A percentile compares a stretch with the other conserved stretches of the same genome.
Conservation (phyloP, 2,888 invertebrate species). For the Brachynemurus nebulosus region DNA sequence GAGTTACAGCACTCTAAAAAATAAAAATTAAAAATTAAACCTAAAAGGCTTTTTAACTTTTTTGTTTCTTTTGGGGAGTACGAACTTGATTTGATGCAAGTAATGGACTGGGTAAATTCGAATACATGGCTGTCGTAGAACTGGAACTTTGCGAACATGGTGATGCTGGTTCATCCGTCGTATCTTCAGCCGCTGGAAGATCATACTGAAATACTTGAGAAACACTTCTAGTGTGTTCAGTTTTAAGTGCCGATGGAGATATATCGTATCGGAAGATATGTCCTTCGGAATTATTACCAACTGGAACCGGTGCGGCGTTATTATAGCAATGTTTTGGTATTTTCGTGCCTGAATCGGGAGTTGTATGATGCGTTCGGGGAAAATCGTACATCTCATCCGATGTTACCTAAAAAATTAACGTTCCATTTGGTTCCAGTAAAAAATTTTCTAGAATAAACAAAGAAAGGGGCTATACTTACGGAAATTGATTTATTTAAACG, state of each 20-base stretch:
- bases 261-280: constrained; percentile 45
- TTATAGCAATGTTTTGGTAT: constrained; percentile 40
- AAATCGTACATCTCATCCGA: constrained; percentile 53
- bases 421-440: no score
- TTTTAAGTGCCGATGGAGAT: constrained; percentile 22
- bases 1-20: constrained; percentile 32
- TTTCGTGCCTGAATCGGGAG: constrained; percentile 22
- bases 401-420: no score
- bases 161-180: constrained; percentile 32
- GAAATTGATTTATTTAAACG: no score
- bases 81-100: constrained; percentile 20
- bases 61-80: neutral
- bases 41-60: no score
- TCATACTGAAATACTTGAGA: constrained; percentile 10
- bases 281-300: constrained; percentile 28
- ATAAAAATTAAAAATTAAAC: no score
- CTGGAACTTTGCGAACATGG: constrained; percentile 34
- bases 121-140: constrained; percentile 38
- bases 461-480: no score
- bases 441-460: no score
- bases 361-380: constrained; percentile 43
- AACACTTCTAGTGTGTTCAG: neutral
- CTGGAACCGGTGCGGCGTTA: constrained; percentile 40
- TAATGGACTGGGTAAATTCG: constrained; percentile 42
- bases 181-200: constrained; percentile 1